Evolutionary conservation across 2,888 invertebrate species (phyloP), one percentile per base, ranked within the genome.

Genomic region (Eubasilissa splendida): DNA sequence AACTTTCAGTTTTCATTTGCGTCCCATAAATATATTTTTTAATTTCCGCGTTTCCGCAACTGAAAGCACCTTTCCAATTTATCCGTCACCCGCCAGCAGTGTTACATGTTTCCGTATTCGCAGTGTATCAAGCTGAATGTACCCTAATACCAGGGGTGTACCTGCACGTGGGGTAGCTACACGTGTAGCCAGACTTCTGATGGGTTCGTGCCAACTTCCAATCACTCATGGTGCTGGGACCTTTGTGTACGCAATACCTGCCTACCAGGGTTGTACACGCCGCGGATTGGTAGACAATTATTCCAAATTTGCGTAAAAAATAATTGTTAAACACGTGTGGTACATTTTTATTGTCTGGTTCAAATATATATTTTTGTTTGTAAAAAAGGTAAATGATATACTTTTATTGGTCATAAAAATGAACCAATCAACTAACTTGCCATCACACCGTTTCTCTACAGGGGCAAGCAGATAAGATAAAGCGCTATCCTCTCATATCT

Each of bases 151-250:
- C 63, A 63, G 33, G 31, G 63, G 42, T 33, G 63, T 63, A 63
- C 52, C 53, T 70, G 12, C 70, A 52, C 4, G 75, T 75, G 63
- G 31, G 66, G 59, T 31, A 52, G 60, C 14, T 66, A 52, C 7
- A 50, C 33, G 33, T 65, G 81, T 68, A 74, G 74, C 79, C 50
- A 60, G 60, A 52, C 56, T 76, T 50, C 63, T 84, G 84, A 84
- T 84, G 84, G 82, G 81, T 78, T 84, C 84, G 84, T 84, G 84
- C 82, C 77, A 76, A 82, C 59, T 79, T 54, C 58, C 84, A 81
- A 84, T 84, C 84, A 82, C 77, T 84, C 84, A 84, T 81, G 33
- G 65, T 33, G 73, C 63, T 42, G 79, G 14, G 79, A 65, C 58
- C 76, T 74, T 81, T 81, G 75, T 79, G 79, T 79, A 79, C 79